Conservation (phyloP, 2,888 invertebrate species). For the Spisula solida region DNA sequence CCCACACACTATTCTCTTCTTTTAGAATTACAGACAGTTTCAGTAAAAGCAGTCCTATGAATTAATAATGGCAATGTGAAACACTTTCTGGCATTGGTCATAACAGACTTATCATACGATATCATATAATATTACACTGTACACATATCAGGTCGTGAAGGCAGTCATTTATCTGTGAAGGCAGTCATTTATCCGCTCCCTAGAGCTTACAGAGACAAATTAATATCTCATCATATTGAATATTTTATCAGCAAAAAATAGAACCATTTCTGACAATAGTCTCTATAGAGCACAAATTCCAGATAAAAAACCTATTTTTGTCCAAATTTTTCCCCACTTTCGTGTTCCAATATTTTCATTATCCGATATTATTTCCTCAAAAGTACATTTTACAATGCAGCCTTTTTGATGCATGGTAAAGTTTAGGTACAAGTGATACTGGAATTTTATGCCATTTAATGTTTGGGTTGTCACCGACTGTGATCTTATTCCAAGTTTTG, state of each 20-base stretch:
- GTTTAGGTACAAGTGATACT: not conserved
- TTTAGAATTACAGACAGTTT: conserved; percentile 25
- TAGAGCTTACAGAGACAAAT: conserved; percentile 34
- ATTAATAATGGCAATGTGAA: conserved; percentile 36
- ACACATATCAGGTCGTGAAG: conserved; percentile 28
- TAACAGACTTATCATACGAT: not conserved
- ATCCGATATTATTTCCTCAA: not conserved
- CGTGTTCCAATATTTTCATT: not conserved
- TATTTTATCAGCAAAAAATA: conserved; percentile 24
- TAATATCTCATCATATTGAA: conserved; percentile 39
- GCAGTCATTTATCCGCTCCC: conserved; percentile 13
- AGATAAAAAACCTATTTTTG: not conserved
- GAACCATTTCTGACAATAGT: conserved; percentile 19
- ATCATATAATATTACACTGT: conserved; percentile 26
- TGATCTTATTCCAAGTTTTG: no score
- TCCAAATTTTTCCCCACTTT: not conserved
- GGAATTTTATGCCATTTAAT: not conserved
- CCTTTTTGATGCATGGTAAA: not conserved
- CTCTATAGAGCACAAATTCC: not conserved
- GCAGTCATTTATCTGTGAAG: conserved; percentile 26
- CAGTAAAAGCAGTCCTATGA: conserved; percentile 42
- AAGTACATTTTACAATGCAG: not conserved
- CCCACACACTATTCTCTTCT: conserved; percentile 3
- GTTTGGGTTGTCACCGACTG: no score
- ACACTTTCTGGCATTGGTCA: conserved; percentile 18